A percentile compares a stretch with the other conserved stretches of the same genome.
phyloP scores from a whole-genome alignment of 2,113 vertebrate species.

The Oceanites oceanicus region DNA sequence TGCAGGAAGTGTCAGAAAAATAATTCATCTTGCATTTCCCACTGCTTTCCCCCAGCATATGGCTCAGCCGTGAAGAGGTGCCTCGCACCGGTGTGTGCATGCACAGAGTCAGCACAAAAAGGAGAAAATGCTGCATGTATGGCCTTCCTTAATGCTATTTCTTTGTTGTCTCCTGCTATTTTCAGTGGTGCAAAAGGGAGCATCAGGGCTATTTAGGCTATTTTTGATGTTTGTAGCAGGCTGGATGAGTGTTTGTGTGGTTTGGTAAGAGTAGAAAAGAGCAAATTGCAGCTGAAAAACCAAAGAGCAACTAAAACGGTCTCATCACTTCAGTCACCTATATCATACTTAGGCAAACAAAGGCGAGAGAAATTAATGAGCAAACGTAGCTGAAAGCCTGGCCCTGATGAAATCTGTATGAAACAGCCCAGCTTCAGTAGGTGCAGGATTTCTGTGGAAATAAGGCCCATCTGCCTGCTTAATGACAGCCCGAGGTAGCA shows the following conservation, averaged over 20 bases:
- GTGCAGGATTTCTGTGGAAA: neutral
- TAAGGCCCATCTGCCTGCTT: neutral
- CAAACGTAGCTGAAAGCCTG: neutral
- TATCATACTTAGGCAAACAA: fast-evolving
- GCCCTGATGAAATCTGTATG: neutral
- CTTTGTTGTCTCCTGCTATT: neutral
- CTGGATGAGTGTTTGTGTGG: neutral
- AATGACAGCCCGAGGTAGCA: neutral
- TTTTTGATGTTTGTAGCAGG: neutral
- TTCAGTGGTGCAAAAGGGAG: neutral
- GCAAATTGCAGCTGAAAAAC: neutral
- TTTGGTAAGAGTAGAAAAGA: neutral
- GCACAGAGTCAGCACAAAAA: neutral
- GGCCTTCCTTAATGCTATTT: neutral
- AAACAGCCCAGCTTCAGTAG: neutral
- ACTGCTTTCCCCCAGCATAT: neutral
- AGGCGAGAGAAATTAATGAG: neutral
- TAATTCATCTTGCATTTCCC: neutral
- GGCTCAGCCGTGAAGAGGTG: neutral
- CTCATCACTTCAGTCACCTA: neutral
- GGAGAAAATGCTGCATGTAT: neutral
- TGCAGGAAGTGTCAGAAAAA: neutral
- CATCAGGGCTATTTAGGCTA: neutral
- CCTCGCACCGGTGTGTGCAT: fast-evolving
- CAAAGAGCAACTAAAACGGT: neutral